Evolutionary conservation across 2,888 invertebrate species (phyloP), one percentile per base, ranked within the genome.

Genomic region (Cartodere bifasciata): DNA sequence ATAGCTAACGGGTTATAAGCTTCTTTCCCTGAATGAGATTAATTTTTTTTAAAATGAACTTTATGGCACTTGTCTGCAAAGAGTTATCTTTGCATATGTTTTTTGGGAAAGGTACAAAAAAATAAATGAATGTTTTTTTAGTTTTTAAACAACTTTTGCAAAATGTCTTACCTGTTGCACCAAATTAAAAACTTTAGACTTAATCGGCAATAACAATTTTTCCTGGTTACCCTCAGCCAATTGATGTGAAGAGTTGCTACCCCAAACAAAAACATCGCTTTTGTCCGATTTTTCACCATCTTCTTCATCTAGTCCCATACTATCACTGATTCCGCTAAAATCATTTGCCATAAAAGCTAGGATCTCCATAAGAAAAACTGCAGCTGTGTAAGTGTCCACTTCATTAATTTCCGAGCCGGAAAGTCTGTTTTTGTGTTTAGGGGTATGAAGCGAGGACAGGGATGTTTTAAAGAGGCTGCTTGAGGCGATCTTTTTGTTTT

Each of bases 181-280:
- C 45, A 67, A 63, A 23, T 55, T 59, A 48, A 74, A 72, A n/a
- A 65, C 60, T 30, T 64, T 60, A 0, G 72, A 67, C 25, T 66
- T 58, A 38, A 67, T 62, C 2, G 73, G 72, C 20, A 66, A 49
- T 13, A 70, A 55, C 17, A 74, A 65, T 50, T 72, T 72, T 46
- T 74, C 75, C 41, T 66, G 65, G 23, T 56, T 64, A 5, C 69
- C 71, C 46, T 72, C 72, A 4, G 71, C 71, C 21, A 74, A 51
- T 46, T 74, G 75, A 50, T 70, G 69, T 4, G 71, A 71, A 4
- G 71, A 71, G 55, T 75, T 74, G 45, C 71, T 72, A 2, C 74
- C 75, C 72, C 73, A 75, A 12, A 72, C 68, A 50, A 64, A 73
- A 9, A 70, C 70, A 46, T 70, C 68, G 39, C 62, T 60, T 36